Evolutionary conservation across 2,888 invertebrate genomes (phyloP), one percentile per base, ranked within the genome.

Genomic region (Auanema freiburgensis): DNA sequence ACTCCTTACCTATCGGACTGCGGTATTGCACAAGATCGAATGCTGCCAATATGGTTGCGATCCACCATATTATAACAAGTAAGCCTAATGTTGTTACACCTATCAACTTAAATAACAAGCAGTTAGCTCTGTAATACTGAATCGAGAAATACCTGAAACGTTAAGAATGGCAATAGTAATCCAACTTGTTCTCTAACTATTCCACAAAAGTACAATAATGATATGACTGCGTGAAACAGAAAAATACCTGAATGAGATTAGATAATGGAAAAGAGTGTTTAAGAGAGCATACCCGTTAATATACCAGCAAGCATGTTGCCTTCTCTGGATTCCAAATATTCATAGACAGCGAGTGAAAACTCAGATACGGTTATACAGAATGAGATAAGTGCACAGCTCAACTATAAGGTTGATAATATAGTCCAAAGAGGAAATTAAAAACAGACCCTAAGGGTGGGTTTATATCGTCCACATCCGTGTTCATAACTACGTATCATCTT

Each of bases 21-120:
- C 40, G 44, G 41, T 73, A 73, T 40, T 63, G 46, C 4, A 73
- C 69, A 8, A 73, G 52, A 46, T 69, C 70, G 57, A 73, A 73
- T 8, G 67, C 42, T 2, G 70, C 56, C n/a, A 73, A 50, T 11
- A 73, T 33, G 2, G 73, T 69, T 2, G 68, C 70, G 18, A 73
- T 71, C 73, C 73, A 73, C 73, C 73, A 73, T 18, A 71, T 65
- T 46, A 73, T 66, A 1, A 67, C 60, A n/a, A 73, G 67, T 11
- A 73, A 55, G 1, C 65, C 54, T 23, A 67, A 59, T 10, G 65
- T 63, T 11, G 70, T 66, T 1, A 69, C 53, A 16, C 66, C 59
- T 24, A 73, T 69, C 11, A 73, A 25, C 67, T 73, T 57, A 44
- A 71, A 69, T 5, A 33, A 8, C 4, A 33, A 8, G 8, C 8